These are phyloP conservation scores for Perognathus longimembris DNA, from an alignment of 2,113 vertebrate genomes.

Conservation along the genomic window DNA sequence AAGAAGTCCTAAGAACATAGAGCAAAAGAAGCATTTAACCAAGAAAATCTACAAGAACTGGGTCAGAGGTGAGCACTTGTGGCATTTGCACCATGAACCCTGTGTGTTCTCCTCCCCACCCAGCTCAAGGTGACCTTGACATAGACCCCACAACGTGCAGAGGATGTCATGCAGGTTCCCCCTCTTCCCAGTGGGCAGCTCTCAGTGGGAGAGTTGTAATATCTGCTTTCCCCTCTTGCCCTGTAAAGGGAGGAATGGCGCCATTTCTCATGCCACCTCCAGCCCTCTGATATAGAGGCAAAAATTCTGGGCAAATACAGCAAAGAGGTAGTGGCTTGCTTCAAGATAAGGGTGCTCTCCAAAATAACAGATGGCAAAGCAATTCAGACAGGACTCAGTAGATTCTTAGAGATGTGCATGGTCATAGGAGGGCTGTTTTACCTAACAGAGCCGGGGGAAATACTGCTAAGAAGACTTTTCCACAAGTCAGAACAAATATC, in stretches of 20 bases:
- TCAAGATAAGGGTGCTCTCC: background rate
- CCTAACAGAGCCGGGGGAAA: background rate
- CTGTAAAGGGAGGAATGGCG: too few species aligned
- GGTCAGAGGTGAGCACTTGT: background rate
- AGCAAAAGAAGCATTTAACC: background rate
- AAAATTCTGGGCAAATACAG: background rate
- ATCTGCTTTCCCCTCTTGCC: background rate
- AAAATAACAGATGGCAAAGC: background rate
- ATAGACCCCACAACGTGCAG: background rate
- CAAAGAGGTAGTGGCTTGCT: background rate
- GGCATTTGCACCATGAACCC: background rate
- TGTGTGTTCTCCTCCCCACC: background rate
- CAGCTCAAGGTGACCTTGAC: too few species aligned
- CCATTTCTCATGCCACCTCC: background rate
- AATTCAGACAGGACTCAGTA: background rate
- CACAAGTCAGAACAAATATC: background rate
- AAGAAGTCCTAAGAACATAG: background rate
- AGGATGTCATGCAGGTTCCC: too few species aligned
- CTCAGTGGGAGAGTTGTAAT: background rate
- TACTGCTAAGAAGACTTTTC: background rate
- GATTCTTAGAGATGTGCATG: background rate
- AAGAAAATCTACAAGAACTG: background rate
- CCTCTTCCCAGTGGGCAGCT: background rate
- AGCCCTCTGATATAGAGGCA: background rate
- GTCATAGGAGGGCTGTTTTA: background rate